These are phyloP conservation scores for Drosophila austrosaltans DNA, from an alignment of 2,888 invertebrate species.

Conservation along the genomic window DNA sequence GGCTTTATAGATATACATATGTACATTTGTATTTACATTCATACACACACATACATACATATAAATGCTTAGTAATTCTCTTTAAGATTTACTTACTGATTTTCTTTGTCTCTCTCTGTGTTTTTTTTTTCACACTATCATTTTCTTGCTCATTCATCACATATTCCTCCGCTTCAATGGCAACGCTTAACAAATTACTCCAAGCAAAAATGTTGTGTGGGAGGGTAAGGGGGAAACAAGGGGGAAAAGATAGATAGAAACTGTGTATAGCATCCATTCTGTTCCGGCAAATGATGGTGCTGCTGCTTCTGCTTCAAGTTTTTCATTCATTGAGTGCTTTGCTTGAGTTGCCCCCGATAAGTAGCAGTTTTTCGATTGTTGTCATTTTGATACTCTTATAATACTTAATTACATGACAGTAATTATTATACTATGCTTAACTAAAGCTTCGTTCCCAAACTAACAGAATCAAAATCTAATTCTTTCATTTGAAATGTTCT, in stretches of 20 bases:
- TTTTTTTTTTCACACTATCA: slow-evolving; percentile 61
- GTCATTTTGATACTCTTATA: slow-evolving; percentile 8
- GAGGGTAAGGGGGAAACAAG: background rate
- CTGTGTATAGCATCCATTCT: slow-evolving; percentile 4
- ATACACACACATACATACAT: slow-evolving; percentile 13
- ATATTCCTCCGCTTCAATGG: slow-evolving; percentile 67
- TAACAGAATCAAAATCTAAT: no score
- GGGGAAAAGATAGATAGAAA: slow-evolving; percentile 5
- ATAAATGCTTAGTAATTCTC: slow-evolving; percentile 3
- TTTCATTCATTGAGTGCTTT: slow-evolving; percentile 31
- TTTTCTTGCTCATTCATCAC: slow-evolving; percentile 55
- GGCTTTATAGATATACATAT: no score
- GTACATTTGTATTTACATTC: background rate
- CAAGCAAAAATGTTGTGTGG: slow-evolving; percentile 13
- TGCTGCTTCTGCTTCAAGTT: slow-evolving; percentile 41
- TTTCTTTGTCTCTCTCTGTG: slow-evolving; percentile 18
- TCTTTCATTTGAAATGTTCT: no score
- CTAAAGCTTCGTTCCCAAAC: no score
- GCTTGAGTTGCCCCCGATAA: slow-evolving; percentile 28
- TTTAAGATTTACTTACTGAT: slow-evolving; percentile 7
- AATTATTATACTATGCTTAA: background rate
- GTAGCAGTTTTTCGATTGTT: slow-evolving; percentile 39
- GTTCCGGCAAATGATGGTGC: slow-evolving; percentile 8
- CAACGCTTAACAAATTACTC: slow-evolving; percentile 60
- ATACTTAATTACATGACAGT: background rate